Evolutionary conservation across 2,888 invertebrate species (phyloP).

Genomic region (Apodemia zela): DNA sequence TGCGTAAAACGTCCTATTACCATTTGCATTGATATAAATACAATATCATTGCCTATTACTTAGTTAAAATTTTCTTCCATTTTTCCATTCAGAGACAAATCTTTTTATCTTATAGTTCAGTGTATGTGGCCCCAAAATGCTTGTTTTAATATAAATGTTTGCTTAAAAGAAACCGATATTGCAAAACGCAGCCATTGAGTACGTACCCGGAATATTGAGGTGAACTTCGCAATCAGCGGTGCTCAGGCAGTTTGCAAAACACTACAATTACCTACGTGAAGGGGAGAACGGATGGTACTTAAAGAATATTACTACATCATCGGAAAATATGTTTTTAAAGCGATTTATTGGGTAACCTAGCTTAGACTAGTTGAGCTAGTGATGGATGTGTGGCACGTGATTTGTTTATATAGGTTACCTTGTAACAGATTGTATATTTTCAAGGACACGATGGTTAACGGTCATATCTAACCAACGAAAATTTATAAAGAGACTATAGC

Average conservation of each 20-base stretch:
- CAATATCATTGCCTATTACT: no score
- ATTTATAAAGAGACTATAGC: no score
- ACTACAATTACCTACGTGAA: conserved; percentile 3
- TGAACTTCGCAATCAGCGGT: conserved; percentile 5
- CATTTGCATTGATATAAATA: no score
- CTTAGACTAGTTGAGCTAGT: not conserved
- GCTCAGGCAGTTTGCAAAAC: conserved; percentile 7
- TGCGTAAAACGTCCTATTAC: no score
- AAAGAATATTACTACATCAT: conserved; percentile 10
- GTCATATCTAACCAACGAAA: no score
- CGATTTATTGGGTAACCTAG: not conserved
- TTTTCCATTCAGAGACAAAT: no score
- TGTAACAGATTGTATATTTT: no score
- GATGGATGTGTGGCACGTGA: not conserved
- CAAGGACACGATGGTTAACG: no score
- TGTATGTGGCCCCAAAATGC: not conserved
- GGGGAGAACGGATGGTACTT: conserved; percentile 14
- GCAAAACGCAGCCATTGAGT: not conserved
- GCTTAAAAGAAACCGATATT: conserved; percentile 7
- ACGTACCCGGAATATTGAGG: conserved; percentile 12
- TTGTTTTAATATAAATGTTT: not conserved
- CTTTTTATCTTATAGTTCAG: not conserved
- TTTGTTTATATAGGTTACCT: no score
- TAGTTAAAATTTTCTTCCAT: no score
- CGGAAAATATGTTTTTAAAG: conserved; percentile 13